Evolutionary conservation across 2,888 invertebrate genomes (phyloP).

Genomic region (Hermaeophaga mercurialis): DNA sequence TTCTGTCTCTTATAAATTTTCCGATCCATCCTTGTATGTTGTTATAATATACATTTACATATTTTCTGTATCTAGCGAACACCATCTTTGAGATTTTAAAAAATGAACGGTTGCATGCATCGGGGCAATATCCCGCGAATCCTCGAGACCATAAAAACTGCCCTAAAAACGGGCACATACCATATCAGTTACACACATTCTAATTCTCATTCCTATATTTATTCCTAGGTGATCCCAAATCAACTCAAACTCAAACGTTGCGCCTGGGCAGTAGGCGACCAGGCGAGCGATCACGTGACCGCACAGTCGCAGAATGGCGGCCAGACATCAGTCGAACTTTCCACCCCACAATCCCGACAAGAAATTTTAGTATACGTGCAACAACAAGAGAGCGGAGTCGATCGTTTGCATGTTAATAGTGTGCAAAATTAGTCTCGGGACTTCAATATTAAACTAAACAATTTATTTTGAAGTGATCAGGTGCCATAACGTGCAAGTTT

Average conservation of each 20-base stretch:
- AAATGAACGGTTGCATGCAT: background rate
- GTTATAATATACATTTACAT: no score
- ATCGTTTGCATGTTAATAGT: background rate
- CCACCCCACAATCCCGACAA: constrained; percentile 27
- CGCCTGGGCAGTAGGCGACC: constrained; percentile 45
- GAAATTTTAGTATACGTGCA: constrained; percentile 38
- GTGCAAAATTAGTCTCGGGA: constrained; percentile 11
- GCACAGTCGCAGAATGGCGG: constrained; percentile 56
- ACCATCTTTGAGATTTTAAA: no score
- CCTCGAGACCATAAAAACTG: constrained; percentile 3
- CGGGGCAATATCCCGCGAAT: background rate
- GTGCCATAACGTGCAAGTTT: background rate
- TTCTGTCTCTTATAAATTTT: no score
- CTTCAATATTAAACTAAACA: background rate
- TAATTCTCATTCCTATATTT: constrained; percentile 35
- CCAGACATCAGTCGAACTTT: constrained; percentile 29
- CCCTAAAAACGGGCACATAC: constrained; percentile 13
- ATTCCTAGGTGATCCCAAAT: constrained; percentile 26
- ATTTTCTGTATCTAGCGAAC: no score
- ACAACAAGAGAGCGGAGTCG: constrained; percentile 30
- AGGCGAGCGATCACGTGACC: constrained; percentile 54
- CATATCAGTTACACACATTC: constrained; percentile 33
- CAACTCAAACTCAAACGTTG: constrained; percentile 31
- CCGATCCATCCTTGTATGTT: no score
- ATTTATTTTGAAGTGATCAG: background rate